Evolutionary conservation across 2,888 invertebrate genomes (phyloP), one percentile per base, ranked within the genome.

Genomic region (Oligia strigilis): DNA sequence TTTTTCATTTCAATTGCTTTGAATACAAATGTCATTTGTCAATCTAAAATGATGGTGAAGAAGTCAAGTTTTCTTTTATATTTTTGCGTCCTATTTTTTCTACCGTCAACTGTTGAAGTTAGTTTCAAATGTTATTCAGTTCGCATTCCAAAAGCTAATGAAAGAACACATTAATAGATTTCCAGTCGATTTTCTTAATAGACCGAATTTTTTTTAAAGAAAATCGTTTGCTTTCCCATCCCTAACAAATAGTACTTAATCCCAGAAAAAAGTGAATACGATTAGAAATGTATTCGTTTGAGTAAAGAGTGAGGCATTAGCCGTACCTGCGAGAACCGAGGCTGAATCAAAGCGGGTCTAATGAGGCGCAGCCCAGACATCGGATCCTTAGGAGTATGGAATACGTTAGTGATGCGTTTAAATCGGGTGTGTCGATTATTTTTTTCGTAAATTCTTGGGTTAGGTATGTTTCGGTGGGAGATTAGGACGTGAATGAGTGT

Each of bases 281-380:
- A 92, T 92, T 91, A 91, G 88, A 88, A 86, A 92, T 92, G 90
- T 90, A 92, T 92, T 92, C 89, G 88, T 91, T 89, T 85, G 70
- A 81, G 80, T 82, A 82, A 83, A 84, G 74, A 91, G 87, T 88
- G 88, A 78, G 84, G 86, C 90, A 93, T 94, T 94, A 94, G 91
- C 89, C 87, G 87, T 93, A 94, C 93, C 93, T 94, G 93, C 89
- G 81, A 83, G 52, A 76, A 80, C 77, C 78, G 82, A 77, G 76
- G 81, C 81, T 84, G 93, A 94, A 94, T 94, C 94, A 95, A 94
- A 94, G 94, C 92, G 91, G 89, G 87, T 77, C 94, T 95, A 95
- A 95, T 95, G 95, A 95, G 93, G 93, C 93, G 94, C 89, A 92
- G 65, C 75, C 77, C 83, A 94, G 93, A 93, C 92, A 93, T 91